These are phyloP conservation scores for Germaria angustata DNA, from an alignment of 2,888 invertebrate species.

Conservation along the genomic window DNA sequence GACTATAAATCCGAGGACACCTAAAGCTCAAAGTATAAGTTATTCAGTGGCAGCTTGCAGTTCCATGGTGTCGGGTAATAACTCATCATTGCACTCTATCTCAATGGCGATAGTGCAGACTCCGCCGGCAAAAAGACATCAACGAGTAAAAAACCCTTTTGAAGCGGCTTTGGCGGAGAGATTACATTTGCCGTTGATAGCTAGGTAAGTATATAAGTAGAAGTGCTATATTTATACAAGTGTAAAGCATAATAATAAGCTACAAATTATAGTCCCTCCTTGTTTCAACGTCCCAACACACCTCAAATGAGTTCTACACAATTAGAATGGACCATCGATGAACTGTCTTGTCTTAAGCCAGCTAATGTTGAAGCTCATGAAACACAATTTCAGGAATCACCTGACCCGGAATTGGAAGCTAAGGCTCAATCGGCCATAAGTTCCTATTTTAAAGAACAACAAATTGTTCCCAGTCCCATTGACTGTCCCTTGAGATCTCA, in stretches of 20 bases:
- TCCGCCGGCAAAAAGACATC: slow-evolving; percentile 82
- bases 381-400: slow-evolving; percentile 81
- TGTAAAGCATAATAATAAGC: not conserved
- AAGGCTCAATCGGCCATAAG: slow-evolving; percentile 84
- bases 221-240: not conserved
- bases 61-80: slow-evolving; percentile 43
- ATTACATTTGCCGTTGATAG: slow-evolving; percentile 83
- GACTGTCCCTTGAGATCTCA: slow-evolving; percentile 77
- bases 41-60: slow-evolving; percentile 49
- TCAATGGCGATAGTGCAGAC: slow-evolving; percentile 76
- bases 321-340: slow-evolving; percentile 86
- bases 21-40: slow-evolving; percentile 55
- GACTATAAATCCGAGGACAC: slow-evolving; percentile 69
- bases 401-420: slow-evolving; percentile 83
- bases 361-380: slow-evolving; percentile 83
- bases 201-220: slow-evolving; percentile 70
- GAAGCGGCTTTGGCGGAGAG: slow-evolving; percentile 83
- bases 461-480: slow-evolving; percentile 79
- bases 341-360: slow-evolving; percentile 84
- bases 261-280: slow-evolving; percentile 74
- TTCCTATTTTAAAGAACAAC: slow-evolving; percentile 78
- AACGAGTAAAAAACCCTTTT: slow-evolving; percentile 84
- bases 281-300: slow-evolving; percentile 77
- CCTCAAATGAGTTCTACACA: slow-evolving; percentile 79
- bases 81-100: slow-evolving; percentile 68